These are phyloP conservation scores for Ridgeia piscesae DNA, from an alignment of 1,140 invertebrate species.

Conservation along the genomic window DNA sequence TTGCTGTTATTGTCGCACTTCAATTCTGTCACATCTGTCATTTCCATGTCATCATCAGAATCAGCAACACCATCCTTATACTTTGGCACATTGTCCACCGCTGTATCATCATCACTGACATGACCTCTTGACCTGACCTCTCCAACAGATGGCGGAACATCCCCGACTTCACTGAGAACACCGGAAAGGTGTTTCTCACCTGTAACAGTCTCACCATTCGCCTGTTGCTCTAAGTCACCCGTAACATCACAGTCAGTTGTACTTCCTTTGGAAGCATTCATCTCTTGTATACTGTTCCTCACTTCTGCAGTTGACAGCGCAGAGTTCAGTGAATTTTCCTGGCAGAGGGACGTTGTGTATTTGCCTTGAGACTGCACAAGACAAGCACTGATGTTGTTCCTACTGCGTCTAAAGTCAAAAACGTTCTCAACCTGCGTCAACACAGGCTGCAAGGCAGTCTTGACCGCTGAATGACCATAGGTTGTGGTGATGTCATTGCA, in stretches of 20 bases:
- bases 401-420: no score
- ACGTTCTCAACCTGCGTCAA: not conserved
- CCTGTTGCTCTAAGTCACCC: not conserved
- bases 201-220: no score
- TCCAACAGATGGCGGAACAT: not conserved
- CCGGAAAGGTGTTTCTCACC: not conserved
- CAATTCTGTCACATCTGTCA: not conserved
- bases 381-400: not conserved
- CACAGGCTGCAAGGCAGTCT: not conserved
- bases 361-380: not conserved
- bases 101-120: not conserved
- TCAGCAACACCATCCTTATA: not conserved
- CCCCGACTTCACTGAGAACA: not conserved
- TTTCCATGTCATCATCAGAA: not conserved
- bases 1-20: no score
- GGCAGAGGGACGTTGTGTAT: not conserved
- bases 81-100: not conserved
- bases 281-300: not conserved
- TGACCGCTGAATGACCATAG: not conserved
- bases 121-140: not conserved
- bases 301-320: not conserved
- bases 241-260: not conserved
- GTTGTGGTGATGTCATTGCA: not conserved
- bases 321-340: not conserved
- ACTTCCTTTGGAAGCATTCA: no score